Percentiles rank a stretch among this genome's conserved stretches.
Conservation (phyloP, 1,140 invertebrate species). For the Gryon sp. region DNA sequence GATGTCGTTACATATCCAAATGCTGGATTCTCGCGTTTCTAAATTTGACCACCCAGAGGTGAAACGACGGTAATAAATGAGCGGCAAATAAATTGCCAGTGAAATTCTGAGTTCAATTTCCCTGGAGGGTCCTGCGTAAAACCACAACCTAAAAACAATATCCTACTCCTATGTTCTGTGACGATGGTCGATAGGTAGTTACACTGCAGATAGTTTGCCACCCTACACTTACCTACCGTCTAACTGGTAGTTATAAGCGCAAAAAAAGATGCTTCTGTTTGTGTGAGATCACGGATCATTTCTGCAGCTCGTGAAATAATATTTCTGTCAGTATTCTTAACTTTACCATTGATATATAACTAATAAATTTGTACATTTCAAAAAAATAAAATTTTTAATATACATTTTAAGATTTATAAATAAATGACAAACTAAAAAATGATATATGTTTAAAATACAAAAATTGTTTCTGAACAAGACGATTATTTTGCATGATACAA, state of each 20-base stretch:
- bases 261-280: slow-evolving; percentile 46
- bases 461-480: too few species aligned
- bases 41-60: slow-evolving; percentile 77
- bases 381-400: too few species aligned
- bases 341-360: too few species aligned
- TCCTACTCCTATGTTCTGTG: slow-evolving; percentile 70
- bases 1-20: slow-evolving; percentile 46
- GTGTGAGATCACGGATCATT: slow-evolving; percentile 20
- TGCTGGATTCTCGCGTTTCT: slow-evolving; percentile 63
- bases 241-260: slow-evolving; percentile 62
- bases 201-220: slow-evolving; percentile 65
- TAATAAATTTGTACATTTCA: too few species aligned
- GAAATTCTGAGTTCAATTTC: slow-evolving; percentile 74
- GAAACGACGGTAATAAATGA: slow-evolving; percentile 77
- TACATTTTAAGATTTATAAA: too few species aligned
- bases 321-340: too few species aligned
- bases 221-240: slow-evolving; percentile 65
- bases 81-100: slow-evolving; percentile 72
- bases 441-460: too few species aligned
- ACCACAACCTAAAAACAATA: slow-evolving; percentile 78
- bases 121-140: slow-evolving; percentile 73
- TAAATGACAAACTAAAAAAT: too few species aligned
- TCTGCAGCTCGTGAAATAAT: slow-evolving; percentile 34
- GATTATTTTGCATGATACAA: too few species aligned
- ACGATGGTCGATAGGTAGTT: slow-evolving; percentile 70